A percentile compares a stretch with the other conserved stretches of the same genome.
Conservation (phyloP, 2,113 vertebrate species). For the Elanus axillaris region DNA sequence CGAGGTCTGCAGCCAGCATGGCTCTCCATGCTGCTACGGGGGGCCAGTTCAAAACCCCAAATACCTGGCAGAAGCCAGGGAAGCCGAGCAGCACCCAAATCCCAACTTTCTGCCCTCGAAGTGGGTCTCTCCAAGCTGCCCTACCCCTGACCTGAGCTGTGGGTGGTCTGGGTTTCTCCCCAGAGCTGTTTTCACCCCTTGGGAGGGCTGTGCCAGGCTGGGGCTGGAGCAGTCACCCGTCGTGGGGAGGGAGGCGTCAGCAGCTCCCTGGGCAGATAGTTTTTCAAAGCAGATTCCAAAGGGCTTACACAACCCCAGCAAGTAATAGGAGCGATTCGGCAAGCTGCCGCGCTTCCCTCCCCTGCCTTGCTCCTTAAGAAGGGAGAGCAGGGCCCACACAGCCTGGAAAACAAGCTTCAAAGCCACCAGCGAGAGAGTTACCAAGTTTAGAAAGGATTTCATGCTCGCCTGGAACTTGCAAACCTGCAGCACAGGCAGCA, state of each 20-base stretch:
- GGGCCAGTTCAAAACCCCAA: background rate
- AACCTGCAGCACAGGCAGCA: background rate
- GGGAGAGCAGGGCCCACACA: background rate
- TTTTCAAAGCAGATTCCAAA: constrained; percentile 66
- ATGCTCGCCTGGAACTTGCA: background rate
- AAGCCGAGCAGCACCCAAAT: background rate
- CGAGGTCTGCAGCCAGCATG: background rate
- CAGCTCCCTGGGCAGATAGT: constrained; percentile 19
- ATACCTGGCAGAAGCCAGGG: background rate
- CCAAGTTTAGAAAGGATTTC: constrained; percentile 58
- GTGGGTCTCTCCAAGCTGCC: background rate
- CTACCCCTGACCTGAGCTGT: background rate
- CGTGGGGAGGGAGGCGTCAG: background rate
- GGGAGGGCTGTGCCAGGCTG: background rate
- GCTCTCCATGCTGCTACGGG: background rate
- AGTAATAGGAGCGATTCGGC: constrained; percentile 9
- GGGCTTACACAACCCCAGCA: constrained; percentile 35
- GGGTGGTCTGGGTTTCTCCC: background rate
- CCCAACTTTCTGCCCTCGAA: background rate
- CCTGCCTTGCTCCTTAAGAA: constrained; percentile 24
- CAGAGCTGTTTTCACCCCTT: background rate
- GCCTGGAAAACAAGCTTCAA: constrained; percentile 35
- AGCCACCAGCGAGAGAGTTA: background rate
- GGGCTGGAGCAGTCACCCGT: background rate
- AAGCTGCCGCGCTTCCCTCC: background rate